Evolutionary conservation across 2,113 vertebrate species (phyloP).

Genomic region (Nettapus auritus): DNA sequence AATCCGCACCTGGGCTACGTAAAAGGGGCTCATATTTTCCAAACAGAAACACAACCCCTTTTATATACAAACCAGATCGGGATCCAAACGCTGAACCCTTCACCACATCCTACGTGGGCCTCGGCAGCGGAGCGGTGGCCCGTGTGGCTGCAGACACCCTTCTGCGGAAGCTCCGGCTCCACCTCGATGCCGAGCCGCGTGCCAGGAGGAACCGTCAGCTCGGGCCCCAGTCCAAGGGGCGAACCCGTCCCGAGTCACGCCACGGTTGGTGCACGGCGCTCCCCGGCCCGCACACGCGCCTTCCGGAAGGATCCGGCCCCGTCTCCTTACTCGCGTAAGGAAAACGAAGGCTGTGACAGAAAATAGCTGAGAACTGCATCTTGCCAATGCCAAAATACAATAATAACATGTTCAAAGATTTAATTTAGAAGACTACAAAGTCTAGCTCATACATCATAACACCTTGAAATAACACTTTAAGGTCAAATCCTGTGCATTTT

Average conservation of each 20-base stretch:
- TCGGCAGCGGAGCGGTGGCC: not conserved
- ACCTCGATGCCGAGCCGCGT: fast-evolving
- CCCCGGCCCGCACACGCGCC: slow-evolving; percentile 17
- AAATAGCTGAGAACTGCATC: slow-evolving; percentile 68
- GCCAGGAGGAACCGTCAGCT: fast-evolving
- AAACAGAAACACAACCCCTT: slow-evolving; percentile 74
- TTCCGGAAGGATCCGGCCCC: slow-evolving; percentile 50
- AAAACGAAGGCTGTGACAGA: slow-evolving; percentile 62
- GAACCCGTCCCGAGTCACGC: not conserved
- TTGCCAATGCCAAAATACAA: slow-evolving; percentile 67
- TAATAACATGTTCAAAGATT: slow-evolving; percentile 74
- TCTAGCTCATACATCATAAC: slow-evolving; percentile 66
- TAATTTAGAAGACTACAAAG: slow-evolving; percentile 74
- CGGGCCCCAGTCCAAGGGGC: not conserved
- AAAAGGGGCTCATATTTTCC: slow-evolving; percentile 75
- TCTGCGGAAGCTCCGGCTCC: not conserved
- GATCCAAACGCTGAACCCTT: slow-evolving; percentile 57
- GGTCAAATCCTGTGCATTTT: slow-evolving; percentile 54
- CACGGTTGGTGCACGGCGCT: not conserved
- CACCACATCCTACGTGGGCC: slow-evolving; percentile 8
- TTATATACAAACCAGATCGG: slow-evolving; percentile 75
- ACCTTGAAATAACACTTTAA: slow-evolving; percentile 64
- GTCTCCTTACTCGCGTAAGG: slow-evolving; percentile 44
- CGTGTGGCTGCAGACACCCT: fast-evolving
- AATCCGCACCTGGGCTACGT: slow-evolving; percentile 77